Evolutionary conservation across 2,113 vertebrate genomes (phyloP).

Genomic region (Psammodynastes pulverulentus): DNA sequence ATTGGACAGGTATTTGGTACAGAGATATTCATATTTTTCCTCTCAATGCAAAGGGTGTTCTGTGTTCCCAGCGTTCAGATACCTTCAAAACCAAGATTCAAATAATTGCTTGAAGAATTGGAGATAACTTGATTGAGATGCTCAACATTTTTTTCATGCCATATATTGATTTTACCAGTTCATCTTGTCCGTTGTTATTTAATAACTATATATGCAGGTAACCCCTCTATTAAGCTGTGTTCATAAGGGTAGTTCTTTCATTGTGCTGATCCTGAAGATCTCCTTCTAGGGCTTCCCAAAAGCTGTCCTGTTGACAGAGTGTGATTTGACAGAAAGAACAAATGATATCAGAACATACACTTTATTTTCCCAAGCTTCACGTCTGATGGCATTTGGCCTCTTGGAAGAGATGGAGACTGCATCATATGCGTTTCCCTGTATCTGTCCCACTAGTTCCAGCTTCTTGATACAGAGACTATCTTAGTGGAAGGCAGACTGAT

Average conservation of each 20-base stretch:
- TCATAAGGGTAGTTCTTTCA: background rate
- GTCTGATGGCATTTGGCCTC: background rate
- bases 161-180: background rate
- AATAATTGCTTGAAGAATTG: background rate
- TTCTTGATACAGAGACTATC: background rate
- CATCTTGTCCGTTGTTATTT: background rate
- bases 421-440: background rate
- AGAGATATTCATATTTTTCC: background rate
- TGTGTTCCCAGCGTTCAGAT: background rate
- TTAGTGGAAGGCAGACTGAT: background rate
- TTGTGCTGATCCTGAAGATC: background rate
- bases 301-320: background rate
- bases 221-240: background rate
- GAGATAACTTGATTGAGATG: background rate
- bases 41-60: background rate
- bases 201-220: constrained; percentile 6
- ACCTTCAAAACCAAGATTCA: constrained; percentile 1
- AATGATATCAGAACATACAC: background rate
- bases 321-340: constrained; percentile 6
- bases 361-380: background rate
- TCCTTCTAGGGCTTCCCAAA: background rate
- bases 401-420: background rate
- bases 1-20: background rate
- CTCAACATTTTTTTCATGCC: background rate
- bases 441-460: background rate